Conservation (phyloP, 2,888 invertebrate genomes). For the Agriopis leucophaearia region DNA sequence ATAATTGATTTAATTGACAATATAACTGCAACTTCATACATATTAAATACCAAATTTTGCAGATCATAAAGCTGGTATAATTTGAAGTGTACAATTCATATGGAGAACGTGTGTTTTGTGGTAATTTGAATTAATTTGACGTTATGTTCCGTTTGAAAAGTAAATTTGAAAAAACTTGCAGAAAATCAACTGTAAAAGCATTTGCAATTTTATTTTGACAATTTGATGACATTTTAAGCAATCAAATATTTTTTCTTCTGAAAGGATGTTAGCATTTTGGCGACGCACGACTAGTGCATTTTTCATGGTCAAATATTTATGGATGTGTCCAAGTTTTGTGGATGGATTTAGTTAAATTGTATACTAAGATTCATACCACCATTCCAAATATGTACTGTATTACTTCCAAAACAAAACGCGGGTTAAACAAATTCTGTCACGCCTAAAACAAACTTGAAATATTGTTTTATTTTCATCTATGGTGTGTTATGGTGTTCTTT, state of each 20-base stretch:
- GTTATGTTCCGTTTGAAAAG: not conserved
- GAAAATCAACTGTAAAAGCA: no score
- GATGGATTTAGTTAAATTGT: not conserved
- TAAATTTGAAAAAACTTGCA: not conserved
- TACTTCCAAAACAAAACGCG: not conserved
- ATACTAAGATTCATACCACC: not conserved
- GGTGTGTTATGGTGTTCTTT: not conserved
- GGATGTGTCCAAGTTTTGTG: no score
- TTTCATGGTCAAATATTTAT: no score
- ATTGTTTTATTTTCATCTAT: not conserved
- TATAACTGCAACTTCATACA: slow-evolving; percentile 15
- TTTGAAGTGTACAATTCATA: not conserved
- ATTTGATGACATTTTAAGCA: no score
- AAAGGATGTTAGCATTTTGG: no score
- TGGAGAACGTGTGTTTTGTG: slow-evolving; percentile 3
- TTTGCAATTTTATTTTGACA: no score
- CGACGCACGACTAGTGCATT: no score
- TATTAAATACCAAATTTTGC: slow-evolving; percentile 20
- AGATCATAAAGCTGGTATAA: slow-evolving; percentile 29
- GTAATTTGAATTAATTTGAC: slow-evolving; percentile 14
- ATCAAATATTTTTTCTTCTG: no score
- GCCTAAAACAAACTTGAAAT: not conserved
- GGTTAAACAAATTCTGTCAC: not conserved
- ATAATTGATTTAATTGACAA: slow-evolving; percentile 26
- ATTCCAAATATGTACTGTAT: not conserved